Evolutionary conservation across 2,113 vertebrate genomes (phyloP).

Genomic region (Psophia crepitans): DNA sequence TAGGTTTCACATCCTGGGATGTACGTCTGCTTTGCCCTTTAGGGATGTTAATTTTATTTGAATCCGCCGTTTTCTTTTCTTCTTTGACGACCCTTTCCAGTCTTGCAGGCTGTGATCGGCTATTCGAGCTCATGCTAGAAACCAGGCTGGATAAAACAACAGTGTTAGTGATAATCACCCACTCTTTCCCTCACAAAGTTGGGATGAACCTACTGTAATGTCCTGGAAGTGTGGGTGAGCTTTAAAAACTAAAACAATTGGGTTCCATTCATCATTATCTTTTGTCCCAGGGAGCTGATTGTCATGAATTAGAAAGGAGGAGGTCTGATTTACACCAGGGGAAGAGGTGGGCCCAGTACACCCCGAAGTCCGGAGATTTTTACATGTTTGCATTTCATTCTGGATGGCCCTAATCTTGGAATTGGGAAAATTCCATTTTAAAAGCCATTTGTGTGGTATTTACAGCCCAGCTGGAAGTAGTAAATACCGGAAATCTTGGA

Average conservation of each 20-base stretch:
- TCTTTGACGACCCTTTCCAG: not conserved
- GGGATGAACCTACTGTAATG: not conserved
- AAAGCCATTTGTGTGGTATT: constrained; percentile 57
- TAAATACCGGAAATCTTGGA: constrained; percentile 63
- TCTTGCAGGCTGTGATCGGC: not conserved
- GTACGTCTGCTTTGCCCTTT: not conserved
- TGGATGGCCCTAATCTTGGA: not conserved
- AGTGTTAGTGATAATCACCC: not conserved
- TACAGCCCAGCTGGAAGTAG: constrained; percentile 60
- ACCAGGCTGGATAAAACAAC: not conserved
- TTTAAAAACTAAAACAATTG: not conserved
- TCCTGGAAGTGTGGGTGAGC: not conserved
- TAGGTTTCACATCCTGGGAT: not conserved
- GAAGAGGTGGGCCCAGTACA: not conserved
- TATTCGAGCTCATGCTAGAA: not conserved
- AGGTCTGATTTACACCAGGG: not conserved
- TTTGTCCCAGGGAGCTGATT: not conserved
- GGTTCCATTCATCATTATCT: not conserved
- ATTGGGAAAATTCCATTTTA: constrained; percentile 47
- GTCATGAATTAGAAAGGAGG: not conserved
- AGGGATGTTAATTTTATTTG: not conserved
- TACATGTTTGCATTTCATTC: not conserved
- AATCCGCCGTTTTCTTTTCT: not conserved
- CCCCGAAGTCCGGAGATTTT: not conserved
- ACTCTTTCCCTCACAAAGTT: not conserved